Evolutionary conservation across 2,113 vertebrate genomes (phyloP).

Genomic region (Thalassarche chlororhynchos): DNA sequence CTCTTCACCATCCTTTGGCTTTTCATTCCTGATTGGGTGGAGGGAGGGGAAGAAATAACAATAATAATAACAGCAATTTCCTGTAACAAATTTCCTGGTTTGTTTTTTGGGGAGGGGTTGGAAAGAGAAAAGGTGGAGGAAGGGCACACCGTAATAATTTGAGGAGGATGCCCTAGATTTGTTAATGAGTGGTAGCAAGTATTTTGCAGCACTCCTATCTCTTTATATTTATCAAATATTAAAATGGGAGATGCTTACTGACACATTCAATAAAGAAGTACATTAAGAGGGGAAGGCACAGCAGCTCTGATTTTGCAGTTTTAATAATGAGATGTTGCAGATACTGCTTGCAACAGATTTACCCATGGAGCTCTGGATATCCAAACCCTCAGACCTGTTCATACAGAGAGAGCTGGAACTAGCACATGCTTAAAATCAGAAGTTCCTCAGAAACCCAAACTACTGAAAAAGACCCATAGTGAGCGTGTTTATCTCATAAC

Average conservation of each 20-base stretch:
- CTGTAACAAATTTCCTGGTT: neutral
- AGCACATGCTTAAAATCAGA: neutral
- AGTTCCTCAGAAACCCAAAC: neutral
- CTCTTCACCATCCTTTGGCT: constrained; percentile 48
- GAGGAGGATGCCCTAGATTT: constrained; percentile 5
- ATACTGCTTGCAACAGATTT: neutral
- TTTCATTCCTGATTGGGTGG: constrained; percentile 28
- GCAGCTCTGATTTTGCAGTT: constrained; percentile 52
- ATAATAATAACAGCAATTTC: constrained; percentile 52
- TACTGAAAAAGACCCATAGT: neutral
- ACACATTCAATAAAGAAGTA: constrained; percentile 67
- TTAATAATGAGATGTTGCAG: constrained; percentile 56
- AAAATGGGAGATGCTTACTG: constrained; percentile 66
- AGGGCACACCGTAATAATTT: neutral
- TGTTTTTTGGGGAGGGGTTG: neutral
- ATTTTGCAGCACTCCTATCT: constrained; percentile 45
- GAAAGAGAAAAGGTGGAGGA: neutral
- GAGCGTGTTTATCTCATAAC: neutral
- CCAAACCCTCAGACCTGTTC: neutral
- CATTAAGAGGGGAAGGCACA: constrained; percentile 36
- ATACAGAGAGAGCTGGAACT: neutral
- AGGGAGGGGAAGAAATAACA: constrained; percentile 33
- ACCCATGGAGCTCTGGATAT: neutral
- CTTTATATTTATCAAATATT: constrained; percentile 75
- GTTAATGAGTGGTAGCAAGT: neutral